Conservation (phyloP, 2,797 vertebrate species). For the Alcedo atthis region DNA sequence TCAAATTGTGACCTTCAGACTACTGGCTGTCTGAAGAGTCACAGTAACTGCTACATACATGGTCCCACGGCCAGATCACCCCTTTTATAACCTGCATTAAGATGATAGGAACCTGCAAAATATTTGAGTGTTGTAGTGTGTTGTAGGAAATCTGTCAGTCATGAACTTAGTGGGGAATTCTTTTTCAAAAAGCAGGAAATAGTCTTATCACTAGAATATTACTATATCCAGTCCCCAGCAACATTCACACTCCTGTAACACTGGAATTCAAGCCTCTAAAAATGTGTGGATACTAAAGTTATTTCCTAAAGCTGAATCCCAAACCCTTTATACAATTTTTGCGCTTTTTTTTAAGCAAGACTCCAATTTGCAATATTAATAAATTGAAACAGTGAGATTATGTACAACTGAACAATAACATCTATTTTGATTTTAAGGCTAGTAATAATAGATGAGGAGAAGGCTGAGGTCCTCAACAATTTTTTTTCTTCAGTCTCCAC, state of each 20-base stretch:
- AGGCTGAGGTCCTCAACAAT: too few species aligned
- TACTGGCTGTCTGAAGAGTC: not conserved
- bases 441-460: too few species aligned
- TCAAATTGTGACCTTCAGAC: not conserved
- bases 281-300: accelerated
- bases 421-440: not conserved
- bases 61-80: not conserved
- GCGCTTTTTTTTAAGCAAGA: not conserved
- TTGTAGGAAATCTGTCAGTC: not conserved
- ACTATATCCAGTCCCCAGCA: not conserved
- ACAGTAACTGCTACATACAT: accelerated
- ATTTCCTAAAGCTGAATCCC: not conserved
- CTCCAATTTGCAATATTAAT: not conserved
- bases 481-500: too few species aligned
- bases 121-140: not conserved
- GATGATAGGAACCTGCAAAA: not conserved
- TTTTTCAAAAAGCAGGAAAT: not conserved
- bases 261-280: not conserved
- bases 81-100: not conserved
- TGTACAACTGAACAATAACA: not conserved
- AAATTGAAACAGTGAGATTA: not conserved
- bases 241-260: not conserved
- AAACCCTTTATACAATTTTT: not conserved
- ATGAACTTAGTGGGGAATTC: not conserved
- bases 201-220: not conserved